These are phyloP conservation scores for Pangasius sanitwongsei DNA, from an alignment of 2,797 vertebrate genomes.

Conservation along the genomic window DNA sequence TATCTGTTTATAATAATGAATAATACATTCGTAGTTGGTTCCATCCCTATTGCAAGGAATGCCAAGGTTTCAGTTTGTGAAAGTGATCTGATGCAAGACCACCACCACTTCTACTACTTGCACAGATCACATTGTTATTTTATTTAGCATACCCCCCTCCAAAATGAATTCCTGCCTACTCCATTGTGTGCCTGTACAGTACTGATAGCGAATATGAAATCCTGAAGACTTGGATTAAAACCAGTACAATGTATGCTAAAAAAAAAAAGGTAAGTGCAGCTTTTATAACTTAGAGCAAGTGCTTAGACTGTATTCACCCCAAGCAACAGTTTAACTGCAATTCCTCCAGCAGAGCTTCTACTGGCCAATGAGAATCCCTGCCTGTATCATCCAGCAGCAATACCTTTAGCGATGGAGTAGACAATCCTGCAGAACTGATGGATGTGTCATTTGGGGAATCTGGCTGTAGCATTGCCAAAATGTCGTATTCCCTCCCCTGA, in stretches of 20 bases:
- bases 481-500: neutral
- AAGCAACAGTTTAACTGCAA: slow-evolving; percentile 16
- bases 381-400: slow-evolving; percentile 1
- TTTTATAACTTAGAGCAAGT: neutral
- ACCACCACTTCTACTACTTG: neutral
- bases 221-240: neutral
- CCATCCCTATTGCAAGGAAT: neutral
- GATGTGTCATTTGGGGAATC: slow-evolving; percentile 17
- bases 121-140: neutral
- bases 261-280: neutral
- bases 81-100: neutral
- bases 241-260: neutral
- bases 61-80: neutral
- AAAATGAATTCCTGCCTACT: neutral
- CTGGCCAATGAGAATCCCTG: neutral
- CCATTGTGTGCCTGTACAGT: neutral
- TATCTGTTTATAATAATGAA: neutral
- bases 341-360: neutral
- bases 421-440: slow-evolving; percentile 4
- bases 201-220: neutral
- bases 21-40: neutral
- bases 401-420: neutral
- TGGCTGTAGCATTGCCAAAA: slow-evolving; percentile 29
- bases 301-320: neutral
- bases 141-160: neutral